Base-by-base conservation (phyloP, 37 sponge, comb jelly and placozoan species). In the Dysidea cf. avara region DNA sequence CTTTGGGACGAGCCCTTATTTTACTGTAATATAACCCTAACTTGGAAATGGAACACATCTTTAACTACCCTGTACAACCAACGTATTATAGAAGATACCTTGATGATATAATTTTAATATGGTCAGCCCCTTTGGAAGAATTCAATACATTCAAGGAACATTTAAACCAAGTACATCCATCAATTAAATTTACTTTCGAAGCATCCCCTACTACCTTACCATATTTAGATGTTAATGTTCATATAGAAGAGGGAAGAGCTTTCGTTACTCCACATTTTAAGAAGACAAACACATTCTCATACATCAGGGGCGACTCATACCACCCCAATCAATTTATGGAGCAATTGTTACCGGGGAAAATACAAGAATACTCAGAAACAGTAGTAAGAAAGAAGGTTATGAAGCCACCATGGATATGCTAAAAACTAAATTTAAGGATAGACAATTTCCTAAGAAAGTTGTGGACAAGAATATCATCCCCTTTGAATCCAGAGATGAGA, bases 41-140 rank as follows among this genome's bases (percentile, higher is more conserved):
- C 7, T 4, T 55, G 56, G 56, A 55, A 6, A 2, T 48, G 29
- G 1, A 25, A 12, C 70, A 71, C 63, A 51, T 71, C 7, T 0
- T 0, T 0, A 25, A 64, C 43, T 54, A 62, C 34, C 33, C 24
- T 13, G 9, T 35, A 6, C 31, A 71, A 61, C 81, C 73, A 48
- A 54, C 64, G 0, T 55, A 64, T 6, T n/a, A 72, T 13, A 11
- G 5, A 36, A 22, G 72, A 25, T 81, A 81, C 35, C 71, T 81
- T 30, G 81, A 81, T 63, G 81, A 81, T 47, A 81, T 81, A 7
- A 64, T 80, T 39, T 46, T 80, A 1, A 59, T 80, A 1, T 80
- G 81, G 81, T 53, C 71, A 6, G 56, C 25, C 2, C 4, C 22
- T 3, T 26, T 22, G 25, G 56, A 55, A 55, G 6, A 55, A 26